Conservation (phyloP, 2,888 invertebrate species). For the Rhimphoctona megacephalus region DNA sequence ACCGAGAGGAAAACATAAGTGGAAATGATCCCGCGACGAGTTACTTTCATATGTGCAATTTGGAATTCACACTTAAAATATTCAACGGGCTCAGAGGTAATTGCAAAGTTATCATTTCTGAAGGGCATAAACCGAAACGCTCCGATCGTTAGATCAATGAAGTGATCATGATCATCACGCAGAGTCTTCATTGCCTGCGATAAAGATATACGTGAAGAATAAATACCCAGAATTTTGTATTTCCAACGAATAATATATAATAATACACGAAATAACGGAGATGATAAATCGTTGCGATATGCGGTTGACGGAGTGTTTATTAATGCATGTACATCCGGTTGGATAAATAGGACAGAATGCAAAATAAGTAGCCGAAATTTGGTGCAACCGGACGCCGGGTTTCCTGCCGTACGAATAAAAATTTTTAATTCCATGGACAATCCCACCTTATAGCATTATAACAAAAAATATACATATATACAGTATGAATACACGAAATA, state of each 20-base stretch:
- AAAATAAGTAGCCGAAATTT: constrained; percentile 59
- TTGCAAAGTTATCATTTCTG: too few relatives aligned
- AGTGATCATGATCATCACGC: too few relatives aligned
- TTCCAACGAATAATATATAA: background rate
- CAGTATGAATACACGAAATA: background rate
- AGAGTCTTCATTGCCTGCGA: constrained; percentile 7
- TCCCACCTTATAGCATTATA: constrained; percentile 14
- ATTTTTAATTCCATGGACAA: constrained; percentile 65
- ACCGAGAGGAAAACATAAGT: background rate
- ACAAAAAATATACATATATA: constrained; percentile 10
- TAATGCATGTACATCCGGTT: constrained; percentile 44
- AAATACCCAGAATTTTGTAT: background rate
- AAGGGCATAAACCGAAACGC: too few relatives aligned
- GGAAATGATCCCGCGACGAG: background rate
- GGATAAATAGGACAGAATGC: constrained; percentile 43
- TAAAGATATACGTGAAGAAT: background rate
- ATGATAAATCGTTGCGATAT: constrained; percentile 56
- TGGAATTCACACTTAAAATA: too few relatives aligned
- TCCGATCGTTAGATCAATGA: too few relatives aligned
- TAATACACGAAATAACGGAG: constrained; percentile 28
- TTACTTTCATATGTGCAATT: background rate
- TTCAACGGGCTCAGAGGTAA: too few relatives aligned
- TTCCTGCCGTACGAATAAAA: constrained; percentile 69
- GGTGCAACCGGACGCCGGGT: constrained; percentile 62
- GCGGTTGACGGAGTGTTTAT: constrained; percentile 52